Conservation (phyloP, 2,888 invertebrate genomes). For the Thecophora atra region DNA sequence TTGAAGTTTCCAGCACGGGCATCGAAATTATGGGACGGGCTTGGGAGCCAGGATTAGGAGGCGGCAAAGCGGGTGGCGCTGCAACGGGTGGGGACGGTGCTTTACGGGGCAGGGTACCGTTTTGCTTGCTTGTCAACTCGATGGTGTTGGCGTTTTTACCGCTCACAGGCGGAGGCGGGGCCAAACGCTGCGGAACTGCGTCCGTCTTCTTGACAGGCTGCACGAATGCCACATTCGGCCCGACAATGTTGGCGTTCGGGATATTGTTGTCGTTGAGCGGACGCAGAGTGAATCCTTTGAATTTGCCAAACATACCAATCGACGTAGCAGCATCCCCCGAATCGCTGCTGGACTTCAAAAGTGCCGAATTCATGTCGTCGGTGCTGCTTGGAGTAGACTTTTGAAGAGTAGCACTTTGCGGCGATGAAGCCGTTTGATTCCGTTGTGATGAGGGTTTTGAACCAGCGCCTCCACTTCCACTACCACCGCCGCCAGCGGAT, state of each 20-base stretch:
- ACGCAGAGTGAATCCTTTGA: slow-evolving; percentile 82
- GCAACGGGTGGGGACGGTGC: slow-evolving; percentile 44
- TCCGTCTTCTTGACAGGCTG: slow-evolving; percentile 57
- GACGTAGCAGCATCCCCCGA: slow-evolving; percentile 67
- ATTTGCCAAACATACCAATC: slow-evolving; percentile 82
- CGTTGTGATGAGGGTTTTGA: slow-evolving; percentile 52
- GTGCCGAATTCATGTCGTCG: slow-evolving; percentile 78
- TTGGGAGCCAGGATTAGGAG: slow-evolving; percentile 71
- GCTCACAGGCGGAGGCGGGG: slow-evolving; percentile 72
- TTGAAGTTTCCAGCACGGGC: slow-evolving; percentile 83
- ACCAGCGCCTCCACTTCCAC: slow-evolving; percentile 45
- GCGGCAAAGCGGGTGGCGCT: slow-evolving; percentile 70
- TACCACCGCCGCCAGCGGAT: slow-evolving; percentile 50
- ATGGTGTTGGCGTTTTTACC: slow-evolving; percentile 26
- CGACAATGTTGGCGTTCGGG: slow-evolving; percentile 57
- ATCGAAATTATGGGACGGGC: slow-evolving; percentile 82
- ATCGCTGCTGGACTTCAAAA: slow-evolving; percentile 70
- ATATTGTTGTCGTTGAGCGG: slow-evolving; percentile 61
- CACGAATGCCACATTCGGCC: slow-evolving; percentile 70
- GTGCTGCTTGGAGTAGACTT: slow-evolving; percentile 71
- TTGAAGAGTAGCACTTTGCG: slow-evolving; percentile 54
- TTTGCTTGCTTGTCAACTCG: slow-evolving; percentile 45
- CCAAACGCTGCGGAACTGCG: slow-evolving; percentile 68
- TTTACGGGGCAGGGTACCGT: slow-evolving; percentile 49
- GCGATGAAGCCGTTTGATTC: slow-evolving; percentile 49